These are phyloP conservation scores for Gerris lacustris DNA, from an alignment of 2,888 invertebrate species.

Conservation along the genomic window DNA sequence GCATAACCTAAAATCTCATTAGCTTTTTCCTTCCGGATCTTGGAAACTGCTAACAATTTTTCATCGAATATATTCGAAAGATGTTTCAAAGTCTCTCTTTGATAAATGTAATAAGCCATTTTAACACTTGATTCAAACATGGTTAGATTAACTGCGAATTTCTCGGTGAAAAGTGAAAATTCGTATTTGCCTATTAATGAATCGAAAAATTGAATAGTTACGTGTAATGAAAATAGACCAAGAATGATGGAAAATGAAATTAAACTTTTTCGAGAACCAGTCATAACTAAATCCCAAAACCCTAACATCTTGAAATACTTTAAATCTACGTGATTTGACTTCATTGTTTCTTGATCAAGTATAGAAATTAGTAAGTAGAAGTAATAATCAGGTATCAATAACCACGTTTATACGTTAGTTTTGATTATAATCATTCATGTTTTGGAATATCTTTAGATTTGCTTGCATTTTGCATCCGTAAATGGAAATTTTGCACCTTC, in stretches of 20 bases:
- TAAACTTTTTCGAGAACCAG: constrained; percentile 3
- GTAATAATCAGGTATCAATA: no score
- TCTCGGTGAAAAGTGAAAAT: constrained; percentile 22
- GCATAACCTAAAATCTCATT: constrained; percentile 12
- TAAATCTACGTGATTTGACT: constrained; percentile 12
- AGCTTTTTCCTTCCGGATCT: constrained; percentile 7
- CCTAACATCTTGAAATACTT: constrained; percentile 21
- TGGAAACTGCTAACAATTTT: constrained; percentile 16
- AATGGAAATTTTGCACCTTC: no score
- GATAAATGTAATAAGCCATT: constrained; percentile 21
- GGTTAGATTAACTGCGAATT: constrained; percentile 24
- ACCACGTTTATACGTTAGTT: no score
- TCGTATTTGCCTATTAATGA: constrained; percentile 18
- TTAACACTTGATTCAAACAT: constrained; percentile 23
- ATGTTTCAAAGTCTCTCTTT: constrained; percentile 13
- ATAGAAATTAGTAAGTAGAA: no score
- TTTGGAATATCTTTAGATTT: no score
- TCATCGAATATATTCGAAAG: constrained; percentile 14
- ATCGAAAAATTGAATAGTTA: constrained; percentile 18
- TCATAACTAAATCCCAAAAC: constrained; percentile 24
- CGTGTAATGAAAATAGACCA: constrained; percentile 15
- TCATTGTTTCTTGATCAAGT: background rate
- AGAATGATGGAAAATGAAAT: constrained; percentile 15
- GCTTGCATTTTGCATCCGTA: no score
- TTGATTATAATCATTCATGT: no score